Percentiles rank a stretch among this genome's conserved stretches.
These are phyloP conservation scores for Clistopyga incitator DNA, from an alignment of 2,888 invertebrate species.

Conservation along the genomic window DNA sequence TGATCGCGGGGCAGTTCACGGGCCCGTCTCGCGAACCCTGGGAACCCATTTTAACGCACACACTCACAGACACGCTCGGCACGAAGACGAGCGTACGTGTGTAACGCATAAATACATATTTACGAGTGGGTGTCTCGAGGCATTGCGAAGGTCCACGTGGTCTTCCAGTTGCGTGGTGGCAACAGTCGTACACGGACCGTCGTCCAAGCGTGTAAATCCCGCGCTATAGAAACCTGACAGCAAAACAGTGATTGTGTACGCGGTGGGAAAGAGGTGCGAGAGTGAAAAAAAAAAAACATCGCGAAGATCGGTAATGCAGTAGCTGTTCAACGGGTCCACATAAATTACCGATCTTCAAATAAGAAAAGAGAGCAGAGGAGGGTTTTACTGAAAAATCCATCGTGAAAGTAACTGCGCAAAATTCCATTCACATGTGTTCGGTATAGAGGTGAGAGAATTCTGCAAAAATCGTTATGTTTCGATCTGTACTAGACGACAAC, in stretches of 20 bases:
- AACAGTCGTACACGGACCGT: constrained; percentile 77
- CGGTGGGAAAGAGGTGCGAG: background rate
- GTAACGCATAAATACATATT: constrained; percentile 71
- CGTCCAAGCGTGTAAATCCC: constrained; percentile 69
- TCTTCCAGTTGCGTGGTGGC: constrained; percentile 73
- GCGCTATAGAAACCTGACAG: constrained; percentile 35
- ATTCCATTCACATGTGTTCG: constrained; percentile 37
- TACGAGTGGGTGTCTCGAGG: constrained; percentile 70
- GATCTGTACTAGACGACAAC: background rate
- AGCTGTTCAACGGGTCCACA: too few species aligned
- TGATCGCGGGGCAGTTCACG: background rate
- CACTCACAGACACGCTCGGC: background rate
- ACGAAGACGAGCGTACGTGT: background rate
- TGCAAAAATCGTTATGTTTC: background rate
- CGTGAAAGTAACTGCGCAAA: background rate
- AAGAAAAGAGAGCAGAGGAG: background rate
- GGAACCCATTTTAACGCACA: constrained; percentile 8
- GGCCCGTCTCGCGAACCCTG: constrained; percentile 19
- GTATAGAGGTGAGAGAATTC: constrained; percentile 45
- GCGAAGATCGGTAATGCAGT: too few species aligned
- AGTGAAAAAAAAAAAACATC: background rate
- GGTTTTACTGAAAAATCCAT: background rate
- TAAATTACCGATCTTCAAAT: background rate
- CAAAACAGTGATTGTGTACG: constrained; percentile 3
- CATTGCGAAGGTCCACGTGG: constrained; percentile 77